Evolutionary conservation across 2,888 invertebrate genomes (phyloP).

Genomic region (Hydropsyche betteni): DNA sequence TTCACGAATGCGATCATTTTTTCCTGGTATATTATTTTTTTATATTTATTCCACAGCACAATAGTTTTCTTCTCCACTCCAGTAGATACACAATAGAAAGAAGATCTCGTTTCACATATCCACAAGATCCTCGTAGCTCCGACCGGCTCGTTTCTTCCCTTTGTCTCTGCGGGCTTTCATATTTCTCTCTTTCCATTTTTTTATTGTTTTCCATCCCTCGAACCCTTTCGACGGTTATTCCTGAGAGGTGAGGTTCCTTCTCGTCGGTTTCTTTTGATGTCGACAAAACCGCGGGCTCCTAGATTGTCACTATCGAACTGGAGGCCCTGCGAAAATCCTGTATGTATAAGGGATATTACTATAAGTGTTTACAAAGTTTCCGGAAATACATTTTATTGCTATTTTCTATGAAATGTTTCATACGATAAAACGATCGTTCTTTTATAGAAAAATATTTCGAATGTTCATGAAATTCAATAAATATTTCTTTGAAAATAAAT

Average conservation of each 20-base stretch:
- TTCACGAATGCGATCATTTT: not conserved
- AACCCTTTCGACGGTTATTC: slow-evolving; percentile 10
- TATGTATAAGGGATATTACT: too few species aligned
- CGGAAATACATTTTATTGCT: too few species aligned
- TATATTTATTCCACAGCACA: slow-evolving; percentile 5
- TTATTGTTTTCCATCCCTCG: slow-evolving; percentile 18
- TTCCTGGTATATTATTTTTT: not conserved
- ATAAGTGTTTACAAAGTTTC: too few species aligned
- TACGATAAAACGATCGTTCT: too few species aligned
- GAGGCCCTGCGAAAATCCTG: not conserved
- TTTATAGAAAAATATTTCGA: too few species aligned
- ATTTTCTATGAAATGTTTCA: too few species aligned
- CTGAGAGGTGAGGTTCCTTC: slow-evolving; percentile 29
- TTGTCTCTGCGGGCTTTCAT: slow-evolving; percentile 34
- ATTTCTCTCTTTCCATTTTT: slow-evolving; percentile 23
- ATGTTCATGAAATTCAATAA: too few species aligned
- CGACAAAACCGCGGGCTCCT: slow-evolving; percentile 14
- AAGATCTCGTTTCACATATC: slow-evolving; percentile 38
- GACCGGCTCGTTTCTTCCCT: slow-evolving; percentile 20
- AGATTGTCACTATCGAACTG: slow-evolving; percentile 33
- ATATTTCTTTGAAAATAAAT: too few species aligned
- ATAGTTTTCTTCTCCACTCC: slow-evolving; percentile 32
- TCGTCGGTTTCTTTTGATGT: slow-evolving; percentile 35
- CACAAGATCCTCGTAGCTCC: slow-evolving; percentile 28
- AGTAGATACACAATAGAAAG: slow-evolving; percentile 33